A percentile compares a stretch with the other conserved stretches of the same genome.
Evolutionary conservation across 1,140 invertebrate genomes (phyloP).

Genomic region (Brachionus angularis): DNA sequence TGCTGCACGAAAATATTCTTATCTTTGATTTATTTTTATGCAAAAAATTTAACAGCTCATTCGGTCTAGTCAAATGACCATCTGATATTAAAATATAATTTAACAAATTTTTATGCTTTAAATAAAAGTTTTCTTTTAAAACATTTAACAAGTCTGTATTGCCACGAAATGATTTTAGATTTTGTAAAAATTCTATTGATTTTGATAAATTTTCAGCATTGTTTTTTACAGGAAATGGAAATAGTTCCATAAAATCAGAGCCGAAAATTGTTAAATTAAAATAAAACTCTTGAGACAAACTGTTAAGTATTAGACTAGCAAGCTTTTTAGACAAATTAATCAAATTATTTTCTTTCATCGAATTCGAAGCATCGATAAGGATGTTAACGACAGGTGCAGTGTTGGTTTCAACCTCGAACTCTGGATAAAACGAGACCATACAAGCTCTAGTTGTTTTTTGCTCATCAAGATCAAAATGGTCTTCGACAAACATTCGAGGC

Average conservation of each 20-base stretch:
- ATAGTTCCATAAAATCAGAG: constrained; percentile 18
- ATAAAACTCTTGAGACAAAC: not conserved
- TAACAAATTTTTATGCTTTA: not conserved
- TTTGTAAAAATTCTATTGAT: not conserved
- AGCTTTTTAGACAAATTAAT: constrained; percentile 13
- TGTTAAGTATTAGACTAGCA: not conserved
- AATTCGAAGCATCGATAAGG: constrained; percentile 38
- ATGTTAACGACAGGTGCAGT: not conserved
- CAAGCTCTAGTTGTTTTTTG: constrained; percentile 52
- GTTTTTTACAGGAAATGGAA: constrained; percentile 6
- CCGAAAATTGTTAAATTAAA: constrained; percentile 39
- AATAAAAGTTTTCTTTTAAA: not conserved
- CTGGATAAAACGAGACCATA: constrained; percentile 58
- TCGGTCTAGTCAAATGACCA: constrained; percentile 27
- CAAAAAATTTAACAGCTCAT: not conserved
- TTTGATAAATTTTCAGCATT: not conserved
- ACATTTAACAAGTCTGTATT: constrained; percentile 35
- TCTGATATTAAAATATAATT: not conserved
- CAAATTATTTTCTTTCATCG: constrained; percentile 26
- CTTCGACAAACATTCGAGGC: constrained; percentile 57
- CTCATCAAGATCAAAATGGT: constrained; percentile 47
- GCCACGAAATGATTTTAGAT: not conserved
- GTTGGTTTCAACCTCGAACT: constrained; percentile 52
- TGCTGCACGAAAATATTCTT: constrained; percentile 33
- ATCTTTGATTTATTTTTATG: not conserved